A percentile compares a stretch with the other conserved stretches of the same genome.
These are phyloP conservation scores for Notodonta dromedarius DNA, from an alignment of 2,888 invertebrate genomes.

Conservation along the genomic window DNA sequence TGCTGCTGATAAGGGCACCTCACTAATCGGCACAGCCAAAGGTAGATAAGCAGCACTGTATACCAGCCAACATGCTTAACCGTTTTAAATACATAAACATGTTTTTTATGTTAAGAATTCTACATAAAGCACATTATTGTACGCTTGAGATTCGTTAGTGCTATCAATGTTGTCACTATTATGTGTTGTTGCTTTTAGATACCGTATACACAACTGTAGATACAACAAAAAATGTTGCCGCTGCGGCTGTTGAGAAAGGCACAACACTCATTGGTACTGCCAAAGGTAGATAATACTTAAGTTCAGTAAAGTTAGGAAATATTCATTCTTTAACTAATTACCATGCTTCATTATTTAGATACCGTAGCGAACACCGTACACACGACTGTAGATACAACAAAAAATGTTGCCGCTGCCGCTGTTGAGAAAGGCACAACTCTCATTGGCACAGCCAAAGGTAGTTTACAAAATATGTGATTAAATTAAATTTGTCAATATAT, in stretches of 20 bases:
- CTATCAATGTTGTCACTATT: constrained; percentile 1
- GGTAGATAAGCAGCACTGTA: constrained; percentile 19
- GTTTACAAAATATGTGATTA: constrained; percentile 12
- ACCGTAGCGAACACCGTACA: constrained; percentile 44
- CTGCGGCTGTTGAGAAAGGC: constrained; percentile 47
- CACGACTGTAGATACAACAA: constrained; percentile 46
- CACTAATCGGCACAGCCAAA: constrained; percentile 47
- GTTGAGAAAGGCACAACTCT: constrained; percentile 50
- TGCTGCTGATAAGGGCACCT: constrained; percentile 53
- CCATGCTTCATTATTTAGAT: constrained; percentile 31
- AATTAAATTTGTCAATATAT: background rate
- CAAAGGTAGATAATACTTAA: constrained; percentile 42
- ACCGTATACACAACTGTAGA: constrained; percentile 50
- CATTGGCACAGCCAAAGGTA: constrained; percentile 34
- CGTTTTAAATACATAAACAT: too few species aligned
- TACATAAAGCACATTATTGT: background rate
- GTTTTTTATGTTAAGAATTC: too few species aligned
- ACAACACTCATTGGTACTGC: constrained; percentile 45
- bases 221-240: constrained; percentile 47
- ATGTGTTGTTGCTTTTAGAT: constrained; percentile 29
- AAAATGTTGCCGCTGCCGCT: constrained; percentile 45
- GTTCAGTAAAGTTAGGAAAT: background rate
- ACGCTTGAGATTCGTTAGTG: background rate
- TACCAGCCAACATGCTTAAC: too few species aligned
- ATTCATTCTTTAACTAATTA: constrained; percentile 13